phyloP scores from a whole-genome alignment of 37 sponge, comb jelly and placozoan species.

The Halisarca cf. caerulea region DNA sequence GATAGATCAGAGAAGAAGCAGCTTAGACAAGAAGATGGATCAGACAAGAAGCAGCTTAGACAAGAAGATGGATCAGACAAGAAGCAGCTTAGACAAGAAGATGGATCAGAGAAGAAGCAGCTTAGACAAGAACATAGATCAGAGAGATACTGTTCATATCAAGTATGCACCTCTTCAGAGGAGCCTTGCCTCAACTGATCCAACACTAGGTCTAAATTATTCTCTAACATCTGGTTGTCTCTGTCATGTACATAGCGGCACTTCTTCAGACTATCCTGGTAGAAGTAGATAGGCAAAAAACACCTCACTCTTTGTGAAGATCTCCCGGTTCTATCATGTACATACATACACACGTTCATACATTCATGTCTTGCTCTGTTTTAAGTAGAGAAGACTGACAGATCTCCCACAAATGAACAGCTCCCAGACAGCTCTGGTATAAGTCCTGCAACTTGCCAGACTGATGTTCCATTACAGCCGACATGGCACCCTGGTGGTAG shows the following conservation, averaged over 20 bases:
- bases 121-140: no score
- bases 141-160: no score
- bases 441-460: conserved; percentile 42
- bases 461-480: conserved; percentile 34
- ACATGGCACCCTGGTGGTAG: conserved; percentile 45
- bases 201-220: conserved; percentile 75
- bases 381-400: conserved; percentile 32
- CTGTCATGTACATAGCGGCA: conserved; percentile 58
- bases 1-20: no score
- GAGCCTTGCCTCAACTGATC: conserved; percentile 74
- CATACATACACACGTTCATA: not conserved
- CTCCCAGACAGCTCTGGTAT: conserved; percentile 70
- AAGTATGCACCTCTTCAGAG: conserved; percentile 55
- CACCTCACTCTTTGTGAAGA: no score
- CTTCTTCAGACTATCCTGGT: conserved; percentile 54
- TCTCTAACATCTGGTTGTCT: conserved; percentile 77
- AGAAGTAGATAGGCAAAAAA: not conserved
- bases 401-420: conserved; percentile 69
- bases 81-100: no score
- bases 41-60: no score
- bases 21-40: no score
- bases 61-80: no score
- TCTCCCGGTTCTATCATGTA: not conserved
- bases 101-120: no score
- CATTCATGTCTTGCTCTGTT: not conserved